Percentiles rank a stretch among this genome's conserved stretches.
phyloP scores from a whole-genome alignment of 2,797 vertebrate genomes.

The Gymnothorax javanicus region DNA sequence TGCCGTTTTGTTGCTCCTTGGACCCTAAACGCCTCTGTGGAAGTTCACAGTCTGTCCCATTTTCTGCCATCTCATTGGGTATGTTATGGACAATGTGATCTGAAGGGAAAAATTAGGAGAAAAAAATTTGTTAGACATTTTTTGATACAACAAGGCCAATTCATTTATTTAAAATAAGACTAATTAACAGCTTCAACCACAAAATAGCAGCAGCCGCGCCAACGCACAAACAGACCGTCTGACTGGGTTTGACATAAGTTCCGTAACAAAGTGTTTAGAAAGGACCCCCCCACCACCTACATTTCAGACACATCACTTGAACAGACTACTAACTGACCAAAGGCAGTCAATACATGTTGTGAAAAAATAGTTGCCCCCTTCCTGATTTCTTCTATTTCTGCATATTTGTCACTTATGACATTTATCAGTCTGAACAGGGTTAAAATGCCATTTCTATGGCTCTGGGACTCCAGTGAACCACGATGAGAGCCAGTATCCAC shows the following conservation, averaged over 20 bases:
- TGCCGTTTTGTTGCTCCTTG: constrained; percentile 92
- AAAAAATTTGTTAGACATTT: neutral
- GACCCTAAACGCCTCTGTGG: constrained; percentile 81
- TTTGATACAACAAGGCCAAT: neutral
- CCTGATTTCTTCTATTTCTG: too few species aligned
- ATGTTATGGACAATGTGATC: constrained; percentile 62
- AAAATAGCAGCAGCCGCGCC: neutral
- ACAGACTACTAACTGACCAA: neutral
- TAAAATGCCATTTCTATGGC: too few species aligned
- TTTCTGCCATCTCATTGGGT: constrained; percentile 92
- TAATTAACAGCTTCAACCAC: neutral
- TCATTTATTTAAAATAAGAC: neutral
- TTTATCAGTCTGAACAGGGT: too few species aligned
- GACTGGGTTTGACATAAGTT: neutral
- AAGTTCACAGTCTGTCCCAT: constrained; percentile 88
- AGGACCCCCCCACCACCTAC: too few species aligned
- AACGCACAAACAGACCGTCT: neutral
- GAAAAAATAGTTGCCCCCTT: too few species aligned
- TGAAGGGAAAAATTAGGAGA: constrained; percentile 34
- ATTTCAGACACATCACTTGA: neutral
- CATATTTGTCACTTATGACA: too few species aligned
- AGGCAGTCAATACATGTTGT: neutral
- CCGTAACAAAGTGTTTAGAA: neutral
- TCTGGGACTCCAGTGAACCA: too few species aligned
- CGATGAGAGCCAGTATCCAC: too few species aligned